A percentile compares a stretch with the other conserved stretches of the same genome.
These are phyloP conservation scores for Pediacus dermestoides DNA, from an alignment of 2,888 invertebrate species.

Conservation along the genomic window DNA sequence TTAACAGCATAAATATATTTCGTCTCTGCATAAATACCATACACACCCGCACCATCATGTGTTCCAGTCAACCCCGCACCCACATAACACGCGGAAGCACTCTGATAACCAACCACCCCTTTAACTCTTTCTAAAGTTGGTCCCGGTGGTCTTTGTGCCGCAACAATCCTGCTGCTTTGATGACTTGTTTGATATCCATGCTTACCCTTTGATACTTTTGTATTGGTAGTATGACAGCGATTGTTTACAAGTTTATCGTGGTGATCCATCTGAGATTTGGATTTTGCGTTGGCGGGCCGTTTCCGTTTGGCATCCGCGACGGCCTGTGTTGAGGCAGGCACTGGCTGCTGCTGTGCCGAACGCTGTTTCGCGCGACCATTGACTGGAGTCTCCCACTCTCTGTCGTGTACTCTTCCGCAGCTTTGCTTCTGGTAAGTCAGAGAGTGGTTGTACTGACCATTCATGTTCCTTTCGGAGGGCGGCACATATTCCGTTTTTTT, in stretches of 20 bases:
- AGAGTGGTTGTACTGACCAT: slow-evolving; percentile 34
- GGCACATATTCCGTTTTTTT: slow-evolving; percentile 51
- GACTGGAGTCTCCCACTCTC: slow-evolving; percentile 42
- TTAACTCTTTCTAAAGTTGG: slow-evolving; percentile 21
- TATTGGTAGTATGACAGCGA: background rate
- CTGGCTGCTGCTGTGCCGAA: slow-evolving; percentile 42
- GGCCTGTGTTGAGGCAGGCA: slow-evolving; percentile 36
- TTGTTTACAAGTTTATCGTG: background rate
- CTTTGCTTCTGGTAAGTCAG: slow-evolving; percentile 20
- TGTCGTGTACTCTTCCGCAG: slow-evolving; percentile 23
- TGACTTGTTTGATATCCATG: background rate
- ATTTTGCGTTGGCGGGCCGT: slow-evolving; percentile 18
- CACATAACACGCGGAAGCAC: slow-evolving; percentile 34
- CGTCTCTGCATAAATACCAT: slow-evolving; percentile 50
- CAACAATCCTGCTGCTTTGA: background rate
- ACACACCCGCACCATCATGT: slow-evolving; percentile 38
- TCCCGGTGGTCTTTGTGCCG: slow-evolving; percentile 6
- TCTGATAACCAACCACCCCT: slow-evolving; percentile 37
- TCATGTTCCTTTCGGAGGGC: slow-evolving; percentile 41
- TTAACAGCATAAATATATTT: slow-evolving; percentile 56
- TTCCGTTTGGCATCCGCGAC: slow-evolving; percentile 32
- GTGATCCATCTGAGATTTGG: slow-evolving; percentile 14
- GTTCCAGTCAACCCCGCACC: slow-evolving; percentile 29
- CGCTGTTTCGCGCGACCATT: slow-evolving; percentile 40
- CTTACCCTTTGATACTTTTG: background rate